These are phyloP conservation scores for Trissonchulus latispiculum DNA, from an alignment of 2,888 invertebrate genomes.

Conservation along the genomic window DNA sequence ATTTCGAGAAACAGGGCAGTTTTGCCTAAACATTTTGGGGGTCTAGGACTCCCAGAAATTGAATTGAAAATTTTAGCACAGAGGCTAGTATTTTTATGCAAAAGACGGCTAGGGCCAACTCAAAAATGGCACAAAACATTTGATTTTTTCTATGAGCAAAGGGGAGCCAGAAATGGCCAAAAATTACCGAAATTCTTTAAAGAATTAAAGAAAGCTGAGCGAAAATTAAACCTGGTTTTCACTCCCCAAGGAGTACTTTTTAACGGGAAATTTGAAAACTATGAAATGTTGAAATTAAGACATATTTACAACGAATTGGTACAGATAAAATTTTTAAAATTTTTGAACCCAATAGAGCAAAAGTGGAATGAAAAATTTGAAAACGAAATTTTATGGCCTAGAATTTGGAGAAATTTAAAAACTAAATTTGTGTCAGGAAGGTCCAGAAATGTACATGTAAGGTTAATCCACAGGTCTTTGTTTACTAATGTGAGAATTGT, in stretches of 20 bases:
- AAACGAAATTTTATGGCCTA: too few relatives aligned
- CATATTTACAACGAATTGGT: neutral
- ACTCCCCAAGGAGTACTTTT: neutral
- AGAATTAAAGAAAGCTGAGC: neutral
- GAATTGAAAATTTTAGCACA: neutral
- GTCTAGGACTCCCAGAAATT: neutral
- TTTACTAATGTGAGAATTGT: too few relatives aligned
- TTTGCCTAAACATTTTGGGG: neutral
- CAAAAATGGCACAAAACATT: neutral
- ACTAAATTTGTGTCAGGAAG: neutral
- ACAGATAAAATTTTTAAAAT: neutral
- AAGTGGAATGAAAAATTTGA: neutral
- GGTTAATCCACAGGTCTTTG: too few relatives aligned
- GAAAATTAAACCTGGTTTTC: neutral
- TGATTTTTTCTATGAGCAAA: neutral
- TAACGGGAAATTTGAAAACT: neutral
- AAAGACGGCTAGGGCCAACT: neutral
- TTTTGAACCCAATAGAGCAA: neutral
- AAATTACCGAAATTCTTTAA: neutral
- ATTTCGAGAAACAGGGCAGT: neutral
- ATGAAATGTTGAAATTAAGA: neutral
- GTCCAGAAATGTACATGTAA: neutral
- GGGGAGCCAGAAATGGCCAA: neutral
- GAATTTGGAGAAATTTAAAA: too few relatives aligned
- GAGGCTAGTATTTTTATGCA: neutral